Evolutionary conservation across 1,140 invertebrate genomes (phyloP), one percentile per base, ranked within the genome.

Genomic region (Drepana arcuata): DNA sequence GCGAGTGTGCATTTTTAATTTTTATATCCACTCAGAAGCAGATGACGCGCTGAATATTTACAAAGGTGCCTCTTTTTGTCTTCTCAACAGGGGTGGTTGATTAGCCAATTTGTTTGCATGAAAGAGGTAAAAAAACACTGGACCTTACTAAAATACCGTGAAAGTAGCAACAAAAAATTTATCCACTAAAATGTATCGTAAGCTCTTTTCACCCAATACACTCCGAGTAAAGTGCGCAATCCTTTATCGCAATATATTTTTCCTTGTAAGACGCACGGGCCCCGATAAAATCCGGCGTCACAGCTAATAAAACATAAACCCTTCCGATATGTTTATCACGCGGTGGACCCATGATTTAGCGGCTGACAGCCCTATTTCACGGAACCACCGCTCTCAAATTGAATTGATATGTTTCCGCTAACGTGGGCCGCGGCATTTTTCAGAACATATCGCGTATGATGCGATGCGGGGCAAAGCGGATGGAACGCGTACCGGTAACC

Each of bases 391-490:
- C 54, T 59, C 61, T 55, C 49, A 75, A 79, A 79, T 79, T 79
- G 74, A 79, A 79, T 72, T 79, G 74, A 75, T 79, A 79, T 69
- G 69, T 73, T 64, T 69, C 62, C 58, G 62, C 57, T 65, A 62
- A 61, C 67, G 58, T 45, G 30, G 45, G 55, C 47, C 51, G 58
- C 52, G 56, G 55, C 63, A 62, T 74, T 78, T 77, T 78, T 78
- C 54, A 61, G 52, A 62, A 53, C 66, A 47, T 68, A 68, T 67
- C 67, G 60, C 59, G 56, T 69, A 69, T 73, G 60, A 69, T 66
- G 52, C 44, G n/a, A n/a, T n/a, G 66, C 49, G 51, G 48, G 54
- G 38, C 49, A 65, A 73, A 75, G 58, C 48, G 63, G 45, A 41
- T 46, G 58, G 64, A 73, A 75, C 67, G 48, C 31, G 40, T 31